A percentile compares a stretch with the other conserved stretches of the same genome.
These are phyloP conservation scores for Macaria notata DNA, from an alignment of 2,888 invertebrate genomes.

Conservation along the genomic window DNA sequence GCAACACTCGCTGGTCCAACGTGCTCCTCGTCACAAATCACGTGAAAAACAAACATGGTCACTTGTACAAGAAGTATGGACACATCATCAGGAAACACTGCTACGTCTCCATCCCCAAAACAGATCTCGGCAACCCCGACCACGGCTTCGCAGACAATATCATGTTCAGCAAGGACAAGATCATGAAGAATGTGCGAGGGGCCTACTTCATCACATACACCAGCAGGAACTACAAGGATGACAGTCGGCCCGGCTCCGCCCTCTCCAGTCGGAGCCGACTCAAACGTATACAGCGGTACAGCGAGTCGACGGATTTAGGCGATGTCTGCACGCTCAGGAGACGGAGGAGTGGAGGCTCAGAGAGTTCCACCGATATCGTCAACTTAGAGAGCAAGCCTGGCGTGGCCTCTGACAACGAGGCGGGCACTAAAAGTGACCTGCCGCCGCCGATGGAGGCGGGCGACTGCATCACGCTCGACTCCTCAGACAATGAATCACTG, in stretches of 20 bases:
- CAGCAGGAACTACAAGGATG: constrained; percentile 26
- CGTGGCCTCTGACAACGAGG: constrained; percentile 24
- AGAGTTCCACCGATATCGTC: constrained; percentile 49
- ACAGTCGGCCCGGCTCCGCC: too few relatives aligned
- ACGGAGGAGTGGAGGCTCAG: constrained; percentile 45
- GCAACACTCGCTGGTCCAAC: constrained; percentile 33
- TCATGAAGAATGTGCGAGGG: constrained; percentile 42
- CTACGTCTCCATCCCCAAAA: constrained; percentile 49
- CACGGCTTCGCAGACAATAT: constrained; percentile 36
- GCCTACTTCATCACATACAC: constrained; percentile 50
- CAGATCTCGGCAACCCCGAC: constrained; percentile 37
- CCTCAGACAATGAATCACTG: constrained; percentile 51
- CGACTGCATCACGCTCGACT: constrained; percentile 60
- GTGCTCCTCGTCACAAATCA: constrained; percentile 27
- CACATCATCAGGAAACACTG: constrained; percentile 46
- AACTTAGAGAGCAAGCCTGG: constrained; percentile 38
- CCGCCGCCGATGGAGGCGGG: background rate
- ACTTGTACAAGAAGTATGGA: constrained; percentile 38
- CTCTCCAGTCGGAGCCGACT: too few relatives aligned
- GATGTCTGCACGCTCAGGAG: constrained; percentile 34
- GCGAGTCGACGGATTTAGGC: constrained; percentile 19
- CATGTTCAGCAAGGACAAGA: constrained; percentile 47
- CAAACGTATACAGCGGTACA: constrained; percentile 3
- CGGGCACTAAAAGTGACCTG: constrained; percentile 5
- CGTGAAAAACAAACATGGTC: constrained; percentile 13